Evolutionary conservation across 2,113 vertebrate species (phyloP).

Genomic region (Nyctibius bracteatus): DNA sequence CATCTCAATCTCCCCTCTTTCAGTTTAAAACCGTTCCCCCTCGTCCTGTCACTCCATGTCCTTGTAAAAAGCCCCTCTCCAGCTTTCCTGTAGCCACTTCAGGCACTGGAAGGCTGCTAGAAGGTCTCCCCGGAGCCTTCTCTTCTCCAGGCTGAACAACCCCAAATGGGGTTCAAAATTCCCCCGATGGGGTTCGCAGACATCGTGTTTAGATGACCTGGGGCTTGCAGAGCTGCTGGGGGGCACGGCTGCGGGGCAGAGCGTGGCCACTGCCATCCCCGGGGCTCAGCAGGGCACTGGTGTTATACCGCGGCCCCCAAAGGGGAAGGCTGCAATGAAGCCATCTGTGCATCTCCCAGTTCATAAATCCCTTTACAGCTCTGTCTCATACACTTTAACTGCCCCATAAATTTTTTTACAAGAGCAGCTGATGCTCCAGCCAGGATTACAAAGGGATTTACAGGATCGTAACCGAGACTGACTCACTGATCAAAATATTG

Average conservation of each 20-base stretch:
- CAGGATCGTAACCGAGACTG: constrained; percentile 24
- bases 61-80: no score
- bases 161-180: no score
- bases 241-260: accelerated
- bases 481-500: constrained; percentile 56
- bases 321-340: constrained; percentile 4
- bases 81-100: no score
- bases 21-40: no score
- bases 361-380: constrained; percentile 63
- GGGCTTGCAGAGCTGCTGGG: not conserved
- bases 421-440: constrained; percentile 43
- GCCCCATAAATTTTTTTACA: constrained; percentile 59
- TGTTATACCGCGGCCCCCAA: no score
- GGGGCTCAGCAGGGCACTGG: no score
- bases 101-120: no score
- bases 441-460: constrained; percentile 62
- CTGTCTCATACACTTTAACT: constrained; percentile 53
- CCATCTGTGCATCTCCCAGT: constrained; percentile 56
- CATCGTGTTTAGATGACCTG: accelerated
- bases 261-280: no score
- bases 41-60: no score
- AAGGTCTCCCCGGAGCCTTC: no score
- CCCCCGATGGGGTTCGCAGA: not conserved
- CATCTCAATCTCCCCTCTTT: no score
- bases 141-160: no score